phyloP scores from a whole-genome alignment of 2,888 invertebrate genomes.

The Machimus atricapillus region DNA sequence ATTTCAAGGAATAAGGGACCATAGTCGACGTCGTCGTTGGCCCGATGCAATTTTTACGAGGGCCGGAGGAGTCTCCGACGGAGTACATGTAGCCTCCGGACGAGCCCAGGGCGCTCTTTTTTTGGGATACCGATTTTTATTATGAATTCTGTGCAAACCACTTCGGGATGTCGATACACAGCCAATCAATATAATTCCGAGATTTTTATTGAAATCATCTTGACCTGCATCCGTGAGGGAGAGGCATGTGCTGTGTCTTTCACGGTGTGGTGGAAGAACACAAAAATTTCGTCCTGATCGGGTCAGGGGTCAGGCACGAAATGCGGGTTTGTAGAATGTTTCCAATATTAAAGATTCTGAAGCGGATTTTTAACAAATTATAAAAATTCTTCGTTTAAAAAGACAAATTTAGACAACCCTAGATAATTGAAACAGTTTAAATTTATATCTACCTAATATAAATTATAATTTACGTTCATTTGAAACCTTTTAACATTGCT shows the following conservation, averaged over 20 bases:
- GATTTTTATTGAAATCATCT: slow-evolving; percentile 34
- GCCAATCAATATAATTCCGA: slow-evolving; percentile 29
- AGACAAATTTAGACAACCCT: neutral
- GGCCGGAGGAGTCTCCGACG: neutral
- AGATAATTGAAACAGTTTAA: neutral
- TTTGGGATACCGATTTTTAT: neutral
- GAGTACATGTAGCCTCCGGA: slow-evolving; percentile 8
- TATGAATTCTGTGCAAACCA: slow-evolving; percentile 12
- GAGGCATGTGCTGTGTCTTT: neutral
- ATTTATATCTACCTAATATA: too few relatives aligned
- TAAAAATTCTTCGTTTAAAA: neutral
- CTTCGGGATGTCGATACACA: slow-evolving; percentile 17
- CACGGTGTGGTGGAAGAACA: neutral
- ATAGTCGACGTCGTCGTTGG: neutral
- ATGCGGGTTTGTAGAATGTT: neutral
- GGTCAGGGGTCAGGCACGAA: neutral
- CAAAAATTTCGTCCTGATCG: neutral
- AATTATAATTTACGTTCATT: too few relatives aligned
- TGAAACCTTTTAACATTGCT: too few relatives aligned
- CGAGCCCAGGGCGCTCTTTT: neutral
- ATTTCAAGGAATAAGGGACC: slow-evolving; percentile 13
- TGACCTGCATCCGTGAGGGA: slow-evolving; percentile 16
- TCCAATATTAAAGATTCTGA: neutral
- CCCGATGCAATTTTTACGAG: slow-evolving; percentile 30
- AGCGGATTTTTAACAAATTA: neutral